A percentile compares a stretch with the other conserved stretches of the same genome.
phyloP scores from a whole-genome alignment of 1,140 invertebrate species.

The Aphidius ervi region DNA sequence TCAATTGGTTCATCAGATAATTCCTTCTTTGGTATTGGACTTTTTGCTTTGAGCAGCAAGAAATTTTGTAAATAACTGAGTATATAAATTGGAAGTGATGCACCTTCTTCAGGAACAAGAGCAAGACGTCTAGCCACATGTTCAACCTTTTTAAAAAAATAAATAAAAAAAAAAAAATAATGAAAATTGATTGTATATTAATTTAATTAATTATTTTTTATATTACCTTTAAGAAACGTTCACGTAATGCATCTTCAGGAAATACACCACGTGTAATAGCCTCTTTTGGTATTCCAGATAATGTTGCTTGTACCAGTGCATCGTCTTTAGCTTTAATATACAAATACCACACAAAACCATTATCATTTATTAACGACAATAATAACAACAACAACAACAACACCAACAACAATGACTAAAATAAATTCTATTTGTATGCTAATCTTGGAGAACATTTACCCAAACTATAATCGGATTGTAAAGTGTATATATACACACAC shows the following conservation, averaged over 20 bases:
- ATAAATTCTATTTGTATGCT: too few species aligned
- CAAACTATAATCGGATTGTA: too few species aligned
- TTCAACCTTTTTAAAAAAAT: slow-evolving; percentile 56
- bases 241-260: slow-evolving; percentile 77
- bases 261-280: slow-evolving; percentile 76
- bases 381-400: too few species aligned
- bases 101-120: slow-evolving; percentile 76
- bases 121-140: slow-evolving; percentile 71
- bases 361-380: too few species aligned
- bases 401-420: too few species aligned
- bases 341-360: not conserved
- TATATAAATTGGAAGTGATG: slow-evolving; percentile 75
- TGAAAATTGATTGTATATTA: too few species aligned
- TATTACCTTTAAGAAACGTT: slow-evolving; percentile 75
- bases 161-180: slow-evolving; percentile 5
- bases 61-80: slow-evolving; percentile 83
- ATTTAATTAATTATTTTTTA: not conserved
- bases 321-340: slow-evolving; percentile 57
- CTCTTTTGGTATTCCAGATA: slow-evolving; percentile 72
- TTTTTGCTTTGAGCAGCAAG: slow-evolving; percentile 62
- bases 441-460: too few species aligned
- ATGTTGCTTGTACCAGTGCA: slow-evolving; percentile 67
- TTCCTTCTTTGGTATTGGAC: slow-evolving; percentile 65
- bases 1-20: slow-evolving; percentile 68
- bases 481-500: not conserved